Percentiles rank a stretch among this genome's conserved stretches.
Conservation (phyloP, 2,888 invertebrate species). For the Tryphoninae sp. region DNA sequence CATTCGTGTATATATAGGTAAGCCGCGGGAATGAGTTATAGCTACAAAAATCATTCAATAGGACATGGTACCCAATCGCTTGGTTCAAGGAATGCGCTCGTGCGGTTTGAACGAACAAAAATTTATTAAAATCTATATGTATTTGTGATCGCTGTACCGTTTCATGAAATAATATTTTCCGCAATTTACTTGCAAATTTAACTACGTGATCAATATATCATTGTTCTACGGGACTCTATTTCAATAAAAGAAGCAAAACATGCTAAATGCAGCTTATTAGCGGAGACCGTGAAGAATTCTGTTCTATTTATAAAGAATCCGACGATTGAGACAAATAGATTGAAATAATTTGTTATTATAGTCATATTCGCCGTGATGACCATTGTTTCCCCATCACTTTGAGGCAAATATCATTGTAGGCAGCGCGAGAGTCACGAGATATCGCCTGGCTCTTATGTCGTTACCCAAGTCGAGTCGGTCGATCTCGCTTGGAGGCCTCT, state of each 20-base stretch:
- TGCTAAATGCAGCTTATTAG: background rate
- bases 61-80: conserved; percentile 13
- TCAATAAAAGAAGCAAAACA: background rate
- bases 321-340: background rate
- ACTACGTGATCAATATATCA: background rate
- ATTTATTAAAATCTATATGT: background rate
- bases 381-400: conserved; percentile 34
- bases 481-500: conserved; percentile 3
- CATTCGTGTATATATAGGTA: conserved; percentile 67
- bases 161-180: background rate
- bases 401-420: conserved; percentile 1
- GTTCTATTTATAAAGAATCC: conserved; percentile 6
- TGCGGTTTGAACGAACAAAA: background rate
- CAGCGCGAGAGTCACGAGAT: conserved; percentile 17
- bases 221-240: background rate
- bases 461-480: background rate
- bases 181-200: background rate
- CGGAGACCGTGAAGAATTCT: background rate
- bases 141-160: background rate
- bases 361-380: conserved; percentile 19
- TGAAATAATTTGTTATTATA: conserved; percentile 15
- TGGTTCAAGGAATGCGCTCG: conserved; percentile 20
- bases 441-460: conserved; percentile 7
- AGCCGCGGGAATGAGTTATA: conserved; percentile 16
- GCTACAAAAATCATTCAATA: conserved; percentile 55